Evolutionary conservation across 2,888 invertebrate genomes (phyloP), one percentile per base, ranked within the genome.

Genomic region (Phragmatobia fuliginosa): DNA sequence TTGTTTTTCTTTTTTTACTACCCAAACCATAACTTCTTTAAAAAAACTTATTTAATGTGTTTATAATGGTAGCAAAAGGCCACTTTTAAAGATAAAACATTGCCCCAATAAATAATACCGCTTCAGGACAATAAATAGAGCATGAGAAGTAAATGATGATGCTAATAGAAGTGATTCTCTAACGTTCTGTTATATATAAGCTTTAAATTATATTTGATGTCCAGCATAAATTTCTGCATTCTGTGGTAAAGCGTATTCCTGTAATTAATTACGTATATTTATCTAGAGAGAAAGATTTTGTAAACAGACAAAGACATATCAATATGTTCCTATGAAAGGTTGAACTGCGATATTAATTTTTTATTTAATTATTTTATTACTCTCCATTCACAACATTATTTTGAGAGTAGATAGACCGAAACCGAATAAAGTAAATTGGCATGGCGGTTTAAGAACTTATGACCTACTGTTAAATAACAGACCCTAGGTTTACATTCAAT

Each of bases 401-500:
- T 49, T 49, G 3, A n/a, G 5, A 11, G 49, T 25, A 25, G 10
- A 8, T 11, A n/a, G 28, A 10, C 5, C 28, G 14, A 14, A 14
- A 56, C 16, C 56, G 38, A 31, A 41, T 14, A 56, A 58, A 52
- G 28, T 10, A 49, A 56, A 60, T 33, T 1, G 32, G 2, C 21
- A 32, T 28, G 36, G 62, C 36, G 31, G 21, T 36, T 38, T 28
- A 45, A 25, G 8, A 31, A 41, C 36, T 60, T 25, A 66, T 60
- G 66, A 61, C 60, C 41, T 21, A 36, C 25, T 25, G 28, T 49
- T 64, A 64, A 60, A 64, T 63, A 64, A 63, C 49, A 38, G 60
- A 31, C 18, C 60, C 33, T 16, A 59, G 45, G 60, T 45, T n/a
- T 49, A 33, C 60, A n/a, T 32, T n/a, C 36, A 60, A 32, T 49